Evolutionary conservation across 2,113 vertebrate species (phyloP).

Genomic region (Odontophorus gujanensis): DNA sequence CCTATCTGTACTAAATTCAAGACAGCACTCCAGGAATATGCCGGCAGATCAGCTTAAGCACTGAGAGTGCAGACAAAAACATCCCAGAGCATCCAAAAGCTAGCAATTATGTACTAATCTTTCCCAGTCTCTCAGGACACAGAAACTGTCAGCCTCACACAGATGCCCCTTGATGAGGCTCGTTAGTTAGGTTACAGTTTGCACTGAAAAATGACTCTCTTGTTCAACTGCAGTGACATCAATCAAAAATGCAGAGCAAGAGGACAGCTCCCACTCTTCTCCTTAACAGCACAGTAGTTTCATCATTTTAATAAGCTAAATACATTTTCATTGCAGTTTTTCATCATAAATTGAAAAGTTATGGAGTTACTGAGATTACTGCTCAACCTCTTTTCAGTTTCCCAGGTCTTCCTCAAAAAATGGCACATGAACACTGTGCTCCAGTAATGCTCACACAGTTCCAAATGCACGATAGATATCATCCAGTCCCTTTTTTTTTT

Average conservation of each 20-base stretch:
- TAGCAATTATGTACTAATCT: background rate
- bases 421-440: fast-evolving
- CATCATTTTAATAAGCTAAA: background rate
- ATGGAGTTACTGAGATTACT: background rate
- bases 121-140: background rate
- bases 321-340: background rate
- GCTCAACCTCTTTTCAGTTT: background rate
- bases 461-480: fast-evolving
- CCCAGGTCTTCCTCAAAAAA: background rate
- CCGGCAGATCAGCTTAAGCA: background rate
- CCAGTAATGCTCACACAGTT: background rate
- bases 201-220: background rate
- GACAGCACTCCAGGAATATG: background rate
- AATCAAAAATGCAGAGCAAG: constrained; percentile 1
- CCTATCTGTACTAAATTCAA: background rate
- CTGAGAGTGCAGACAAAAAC: background rate
- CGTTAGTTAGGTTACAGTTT: background rate
- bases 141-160: background rate
- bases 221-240: background rate
- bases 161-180: background rate
- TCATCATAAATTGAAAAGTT: background rate
- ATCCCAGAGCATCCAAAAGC: background rate
- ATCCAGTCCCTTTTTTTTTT: background rate
- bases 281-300: background rate
- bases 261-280: background rate